A percentile compares a stretch with the other conserved stretches of the same genome.
Conservation (phyloP, 1,140 invertebrate genomes). For the Aporrectodea caliginosa region DNA sequence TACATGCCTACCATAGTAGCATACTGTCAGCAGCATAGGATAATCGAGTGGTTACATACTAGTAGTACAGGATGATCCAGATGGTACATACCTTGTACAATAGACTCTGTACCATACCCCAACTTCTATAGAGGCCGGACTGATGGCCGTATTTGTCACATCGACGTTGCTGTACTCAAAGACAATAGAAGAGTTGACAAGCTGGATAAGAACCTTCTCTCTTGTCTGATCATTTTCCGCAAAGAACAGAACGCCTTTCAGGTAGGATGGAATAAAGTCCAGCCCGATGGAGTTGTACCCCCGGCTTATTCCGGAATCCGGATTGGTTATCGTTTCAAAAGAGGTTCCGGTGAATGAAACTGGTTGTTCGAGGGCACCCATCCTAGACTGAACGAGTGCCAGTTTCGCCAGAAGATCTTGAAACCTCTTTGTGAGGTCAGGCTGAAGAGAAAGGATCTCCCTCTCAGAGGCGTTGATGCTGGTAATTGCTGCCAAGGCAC, state of each 20-base stretch:
- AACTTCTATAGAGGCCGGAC: conserved; percentile 7
- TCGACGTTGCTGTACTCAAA: conserved; percentile 27
- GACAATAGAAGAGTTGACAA: conserved; percentile 13
- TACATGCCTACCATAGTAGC: no score
- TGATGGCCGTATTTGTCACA: neutral
- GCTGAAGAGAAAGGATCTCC: neutral
- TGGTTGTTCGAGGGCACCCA: conserved; percentile 17
- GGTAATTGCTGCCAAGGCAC: neutral
- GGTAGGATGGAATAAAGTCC: conserved; percentile 17
- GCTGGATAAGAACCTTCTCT: conserved; percentile 31
- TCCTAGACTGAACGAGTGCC: neutral
- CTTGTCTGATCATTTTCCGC: conserved; percentile 16
- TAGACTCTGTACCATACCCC: conserved; percentile 26
- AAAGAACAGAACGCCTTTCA: conserved; percentile 30
- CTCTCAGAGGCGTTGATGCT: neutral
- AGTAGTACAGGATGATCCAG: neutral
- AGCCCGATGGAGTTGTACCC: conserved; percentile 22
- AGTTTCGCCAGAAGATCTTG: neutral
- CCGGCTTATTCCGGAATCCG: neutral
- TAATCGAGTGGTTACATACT: neutral
- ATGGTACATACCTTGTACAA: conserved; percentile 29
- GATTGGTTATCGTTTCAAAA: conserved; percentile 12
- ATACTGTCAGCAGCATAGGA: no score
- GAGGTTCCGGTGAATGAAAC: conserved; percentile 4
- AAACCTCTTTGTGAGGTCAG: neutral